Percentiles rank a stretch among this genome's conserved stretches.
phyloP scores from a whole-genome alignment of 2,113 vertebrate species.

The Pedionomus torquatus region DNA sequence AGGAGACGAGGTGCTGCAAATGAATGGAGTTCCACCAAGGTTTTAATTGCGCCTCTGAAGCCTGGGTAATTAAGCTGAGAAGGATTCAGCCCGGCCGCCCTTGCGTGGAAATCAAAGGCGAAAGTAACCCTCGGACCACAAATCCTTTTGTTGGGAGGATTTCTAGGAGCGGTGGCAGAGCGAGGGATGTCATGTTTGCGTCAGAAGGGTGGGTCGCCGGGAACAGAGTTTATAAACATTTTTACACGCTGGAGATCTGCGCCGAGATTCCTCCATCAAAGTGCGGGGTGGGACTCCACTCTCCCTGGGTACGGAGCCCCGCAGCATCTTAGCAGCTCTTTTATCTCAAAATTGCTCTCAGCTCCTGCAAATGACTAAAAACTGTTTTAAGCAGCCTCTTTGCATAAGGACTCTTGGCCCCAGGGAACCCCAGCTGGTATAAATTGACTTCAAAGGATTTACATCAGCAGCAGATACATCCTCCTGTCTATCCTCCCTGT shows the following conservation, averaged over 20 bases:
- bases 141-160: not conserved
- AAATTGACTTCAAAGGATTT: not conserved
- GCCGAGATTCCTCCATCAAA: conserved; percentile 12
- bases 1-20: not conserved
- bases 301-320: not conserved
- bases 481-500: not conserved
- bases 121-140: not conserved
- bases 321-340: not conserved
- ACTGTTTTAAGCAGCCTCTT: not conserved
- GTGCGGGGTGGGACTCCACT: not conserved
- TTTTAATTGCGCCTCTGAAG: not conserved
- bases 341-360: not conserved
- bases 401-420: conserved; percentile 43
- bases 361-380: not conserved
- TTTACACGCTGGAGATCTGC: not conserved
- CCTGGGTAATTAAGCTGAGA: not conserved
- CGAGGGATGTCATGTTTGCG: not conserved
- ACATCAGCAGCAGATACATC: not conserved
- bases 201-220: conserved; percentile 3
- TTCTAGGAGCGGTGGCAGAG: not conserved
- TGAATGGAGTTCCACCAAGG: not conserved
- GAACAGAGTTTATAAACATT: not conserved
- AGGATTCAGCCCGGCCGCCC: not conserved
- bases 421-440: conserved; percentile 20
- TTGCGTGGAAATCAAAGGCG: not conserved